Evolutionary conservation across 1,140 invertebrate genomes (phyloP), one percentile per base, ranked within the genome.

Genomic region (Atta cephalotes): DNA sequence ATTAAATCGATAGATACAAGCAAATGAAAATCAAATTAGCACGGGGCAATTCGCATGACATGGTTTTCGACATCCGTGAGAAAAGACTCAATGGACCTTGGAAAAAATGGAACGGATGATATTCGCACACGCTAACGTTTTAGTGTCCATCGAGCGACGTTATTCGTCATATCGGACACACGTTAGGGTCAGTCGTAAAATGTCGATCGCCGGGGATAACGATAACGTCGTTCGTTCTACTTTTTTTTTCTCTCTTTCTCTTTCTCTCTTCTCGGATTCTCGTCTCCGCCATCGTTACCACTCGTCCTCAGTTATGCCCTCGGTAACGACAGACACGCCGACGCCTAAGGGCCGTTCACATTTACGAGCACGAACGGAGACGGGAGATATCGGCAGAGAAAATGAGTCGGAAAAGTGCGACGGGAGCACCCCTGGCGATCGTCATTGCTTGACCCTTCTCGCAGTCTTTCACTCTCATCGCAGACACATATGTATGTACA

Each of bases 341-440:
- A 93, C 92, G 92, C 92, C 91, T 92, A 92, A 93, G 92, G 91
- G 92, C 92, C 92, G 90, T 93, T 93, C 91, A 90, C 92, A 81
- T 93, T 93, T 93, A 93, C 91, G 92, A 93, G 91, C 87, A 76
- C 72, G 88, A 89, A 87, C 79, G 87, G 80, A 85, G 85, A 90
- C 92, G 85, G 25, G 82, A 88, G 91, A 92, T 92, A 92, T 92
- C 92, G 91, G 78, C 58, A 74, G 86, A 85, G 91, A 93, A 93
- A 93, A 93, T 92, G 92, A 93, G 91, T 93, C 85, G 91, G 90
- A 92, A 93, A 93, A 93, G 90, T 92, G 90, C 89, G 92, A 87
- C 89, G 81, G 90, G 89, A 91, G 88, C 85, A 88, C 82, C 85
- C 88, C 88, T 87, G 91, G 88, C 91, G 86, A 92, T 89, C 90